Base-by-base conservation (phyloP, 2,113 vertebrate genomes). In the Upupa epops region DNA sequence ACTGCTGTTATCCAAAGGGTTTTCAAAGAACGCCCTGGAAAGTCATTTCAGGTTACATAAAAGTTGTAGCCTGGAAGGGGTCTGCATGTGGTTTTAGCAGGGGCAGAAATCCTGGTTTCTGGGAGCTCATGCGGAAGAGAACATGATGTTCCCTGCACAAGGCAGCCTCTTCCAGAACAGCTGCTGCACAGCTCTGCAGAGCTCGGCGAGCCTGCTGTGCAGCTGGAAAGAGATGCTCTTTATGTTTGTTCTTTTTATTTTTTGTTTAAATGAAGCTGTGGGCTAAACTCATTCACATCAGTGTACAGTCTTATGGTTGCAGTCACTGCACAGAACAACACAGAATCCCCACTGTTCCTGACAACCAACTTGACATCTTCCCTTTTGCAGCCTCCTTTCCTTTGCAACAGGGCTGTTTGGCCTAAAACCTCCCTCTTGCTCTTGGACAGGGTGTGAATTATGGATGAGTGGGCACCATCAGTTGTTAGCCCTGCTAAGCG, bases 1-100 rank as follows among this genome's bases (percentile, higher is more conserved):
- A 3, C 17, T 63, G 13, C 5, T 66, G 74, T 85, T 76, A 85
- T 68, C 16, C 26, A 58, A 68, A 76, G 71, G 71, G 18, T 79
- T 95, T 88, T 76, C 72, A 92, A 59, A 77, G 85, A 91, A 80
- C 0, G 0, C 77, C 70, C 71, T 70, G 71, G 78, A 72, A 95
- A 89, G 88, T 93, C 87, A 85, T 94, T 79, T 95, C 78, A 82
- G 95, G 95, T 91, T 87, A 83, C 79, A 16, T 54, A 36, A 20
- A 84, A 82, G 55, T 49, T 60, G 54, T 60, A 84, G 89, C 58
- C 80, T 89, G 64, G 71, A 84, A 89, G 61, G 65, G 73, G 71
- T 45, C 89, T 94, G 76, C 56, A 40, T 91, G 87, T 83, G 84
- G 87, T 75, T 91, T 85, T 16, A 83, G 65, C 78, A 73, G 89